Evolutionary conservation across 2,113 vertebrate species (phyloP).

Genomic region (Pachypanchax playfairii): DNA sequence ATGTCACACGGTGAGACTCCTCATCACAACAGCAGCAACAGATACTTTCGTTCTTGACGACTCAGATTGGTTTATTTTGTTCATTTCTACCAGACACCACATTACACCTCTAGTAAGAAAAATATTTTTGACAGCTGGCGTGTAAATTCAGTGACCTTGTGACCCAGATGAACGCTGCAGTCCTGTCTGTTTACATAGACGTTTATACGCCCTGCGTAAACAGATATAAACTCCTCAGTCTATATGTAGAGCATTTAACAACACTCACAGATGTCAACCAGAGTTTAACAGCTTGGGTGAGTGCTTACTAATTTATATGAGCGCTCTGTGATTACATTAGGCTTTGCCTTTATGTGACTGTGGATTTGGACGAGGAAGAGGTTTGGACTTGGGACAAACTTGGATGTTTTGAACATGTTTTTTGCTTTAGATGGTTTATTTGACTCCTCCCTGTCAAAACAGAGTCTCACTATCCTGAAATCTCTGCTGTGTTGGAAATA

Average conservation of each 20-base stretch:
- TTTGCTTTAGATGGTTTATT: slow-evolving; percentile 36
- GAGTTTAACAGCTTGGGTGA: slow-evolving; percentile 67
- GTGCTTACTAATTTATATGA: slow-evolving; percentile 65
- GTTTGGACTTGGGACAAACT: slow-evolving; percentile 41
- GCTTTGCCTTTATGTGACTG: slow-evolving; percentile 31
- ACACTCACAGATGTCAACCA: slow-evolving; percentile 54
- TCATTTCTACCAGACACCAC: slow-evolving; percentile 21
- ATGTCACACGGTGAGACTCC: slow-evolving; percentile 56
- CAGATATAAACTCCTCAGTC: slow-evolving; percentile 51
- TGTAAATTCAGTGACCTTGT: slow-evolving; percentile 39
- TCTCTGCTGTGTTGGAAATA: background rate
- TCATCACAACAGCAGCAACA: slow-evolving; percentile 51
- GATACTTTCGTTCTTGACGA: slow-evolving; percentile 55
- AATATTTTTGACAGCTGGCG: slow-evolving; percentile 16
- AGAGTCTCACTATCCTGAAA: slow-evolving; percentile 14
- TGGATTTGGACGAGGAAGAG: slow-evolving; percentile 30
- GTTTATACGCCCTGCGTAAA: slow-evolving; percentile 59
- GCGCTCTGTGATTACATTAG: slow-evolving; percentile 60
- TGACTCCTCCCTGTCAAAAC: slow-evolving; percentile 54
- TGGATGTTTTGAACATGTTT: slow-evolving; percentile 55
- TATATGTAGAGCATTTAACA: slow-evolving; percentile 51
- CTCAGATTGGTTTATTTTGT: slow-evolving; percentile 57
- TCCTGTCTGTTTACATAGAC: slow-evolving; percentile 51
- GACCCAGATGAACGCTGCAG: slow-evolving; percentile 31
- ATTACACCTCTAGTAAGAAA: slow-evolving; percentile 32